Conservation (phyloP, 1,140 invertebrate species). For the Zaprionus vittiger region DNA sequence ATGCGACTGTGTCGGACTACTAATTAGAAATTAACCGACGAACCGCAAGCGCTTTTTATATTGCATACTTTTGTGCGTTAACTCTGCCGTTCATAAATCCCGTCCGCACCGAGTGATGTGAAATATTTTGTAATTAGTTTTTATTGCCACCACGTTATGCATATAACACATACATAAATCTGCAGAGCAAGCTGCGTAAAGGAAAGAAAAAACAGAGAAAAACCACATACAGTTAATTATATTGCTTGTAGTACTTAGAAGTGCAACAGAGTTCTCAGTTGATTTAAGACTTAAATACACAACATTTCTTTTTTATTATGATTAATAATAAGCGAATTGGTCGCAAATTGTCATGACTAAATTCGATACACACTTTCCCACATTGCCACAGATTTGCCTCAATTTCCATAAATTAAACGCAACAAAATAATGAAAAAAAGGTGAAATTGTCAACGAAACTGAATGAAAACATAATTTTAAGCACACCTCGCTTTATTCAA, state of each 20-base stretch:
- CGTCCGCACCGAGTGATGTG: conserved; percentile 28
- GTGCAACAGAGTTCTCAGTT: background rate
- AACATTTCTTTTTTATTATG: background rate
- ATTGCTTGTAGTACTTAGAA: background rate
- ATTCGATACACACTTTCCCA: background rate
- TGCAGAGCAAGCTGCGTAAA: conserved; percentile 3
- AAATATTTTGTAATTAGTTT: conserved; percentile 72
- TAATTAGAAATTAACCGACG: conserved; percentile 63
- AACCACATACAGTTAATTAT: background rate
- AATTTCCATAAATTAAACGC: background rate
- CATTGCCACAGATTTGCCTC: background rate
- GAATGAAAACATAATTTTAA: background rate
- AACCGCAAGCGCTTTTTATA: conserved; percentile 46
- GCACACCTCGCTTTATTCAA: background rate
- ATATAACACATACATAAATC: conserved; percentile 19
- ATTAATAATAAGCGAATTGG: background rate
- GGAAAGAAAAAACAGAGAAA: conserved; percentile 5
- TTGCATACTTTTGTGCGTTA: conserved; percentile 28
- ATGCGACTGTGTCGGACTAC: conserved; percentile 11
- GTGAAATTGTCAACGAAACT: background rate
- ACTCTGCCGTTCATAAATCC: conserved; percentile 8
- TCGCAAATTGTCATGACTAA: background rate
- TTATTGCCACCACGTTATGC: conserved; percentile 45
- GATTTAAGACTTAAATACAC: background rate
- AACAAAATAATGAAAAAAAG: background rate